Percentiles rank a stretch among this genome's conserved stretches.
Evolutionary conservation across 2,113 vertebrate genomes (phyloP).

Genomic region (Piaya cayana): DNA sequence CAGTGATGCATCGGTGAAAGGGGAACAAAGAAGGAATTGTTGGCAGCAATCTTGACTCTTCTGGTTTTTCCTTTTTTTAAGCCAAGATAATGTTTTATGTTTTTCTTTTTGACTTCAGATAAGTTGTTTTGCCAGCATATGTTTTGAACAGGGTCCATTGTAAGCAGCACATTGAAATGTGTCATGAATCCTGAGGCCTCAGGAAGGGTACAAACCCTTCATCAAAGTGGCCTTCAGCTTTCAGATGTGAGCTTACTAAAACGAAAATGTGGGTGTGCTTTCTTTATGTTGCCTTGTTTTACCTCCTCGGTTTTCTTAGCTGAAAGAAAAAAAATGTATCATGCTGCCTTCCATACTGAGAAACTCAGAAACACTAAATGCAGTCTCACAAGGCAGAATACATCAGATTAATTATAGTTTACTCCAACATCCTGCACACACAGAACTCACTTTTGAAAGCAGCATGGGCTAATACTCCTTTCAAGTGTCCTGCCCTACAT

Average conservation of each 20-base stretch:
- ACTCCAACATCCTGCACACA: not conserved
- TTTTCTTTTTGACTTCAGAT: constrained; percentile 6
- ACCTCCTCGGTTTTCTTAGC: not conserved
- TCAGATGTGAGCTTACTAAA: not conserved
- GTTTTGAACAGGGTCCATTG: constrained; percentile 21
- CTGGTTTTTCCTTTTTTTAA: constrained; percentile 44
- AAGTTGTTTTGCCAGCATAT: constrained; percentile 41
- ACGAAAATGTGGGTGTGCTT: not conserved
- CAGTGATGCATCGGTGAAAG: not conserved
- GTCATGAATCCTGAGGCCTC: not conserved
- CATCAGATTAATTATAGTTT: not conserved
- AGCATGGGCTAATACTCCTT: not conserved
- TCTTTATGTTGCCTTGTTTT: not conserved
- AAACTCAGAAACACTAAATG: not conserved
- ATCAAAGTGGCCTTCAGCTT: not conserved
- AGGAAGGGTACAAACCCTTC: not conserved
- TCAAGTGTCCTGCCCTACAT: not conserved
- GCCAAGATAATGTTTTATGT: constrained; percentile 32
- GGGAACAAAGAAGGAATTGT: not conserved
- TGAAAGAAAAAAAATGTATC: not conserved
- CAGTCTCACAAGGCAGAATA: not conserved
- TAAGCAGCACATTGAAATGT: not conserved
- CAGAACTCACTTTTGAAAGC: not conserved
- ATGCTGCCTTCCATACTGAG: not conserved
- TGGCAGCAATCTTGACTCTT: constrained; percentile 4